Evolutionary conservation across 2,888 invertebrate genomes (phyloP).

Genomic region (Sipha maydis): DNA sequence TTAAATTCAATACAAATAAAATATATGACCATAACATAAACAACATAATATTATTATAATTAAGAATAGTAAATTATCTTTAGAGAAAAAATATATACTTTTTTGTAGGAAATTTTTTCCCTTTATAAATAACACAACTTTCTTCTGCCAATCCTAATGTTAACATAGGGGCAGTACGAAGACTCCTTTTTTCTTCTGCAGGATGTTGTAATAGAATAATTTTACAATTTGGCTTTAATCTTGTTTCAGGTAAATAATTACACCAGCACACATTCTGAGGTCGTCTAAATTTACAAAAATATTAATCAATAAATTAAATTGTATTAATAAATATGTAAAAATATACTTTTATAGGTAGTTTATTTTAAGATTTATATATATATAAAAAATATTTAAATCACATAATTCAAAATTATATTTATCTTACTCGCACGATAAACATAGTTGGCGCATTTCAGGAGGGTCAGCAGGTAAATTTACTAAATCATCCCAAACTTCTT

Average conservation of each 20-base stretch:
- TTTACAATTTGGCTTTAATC: slow-evolving; percentile 76
- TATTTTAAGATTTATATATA: neutral
- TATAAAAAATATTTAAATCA: neutral
- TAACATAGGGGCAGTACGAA: slow-evolving; percentile 91
- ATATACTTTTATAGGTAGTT: neutral
- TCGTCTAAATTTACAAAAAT: slow-evolving; percentile 72
- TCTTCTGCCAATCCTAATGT: slow-evolving; percentile 78
- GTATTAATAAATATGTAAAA: too few species aligned
- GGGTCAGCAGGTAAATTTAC: slow-evolving; percentile 81
- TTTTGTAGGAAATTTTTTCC: slow-evolving; percentile 83
- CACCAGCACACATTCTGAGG: slow-evolving; percentile 93
- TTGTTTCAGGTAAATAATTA: slow-evolving; percentile 78
- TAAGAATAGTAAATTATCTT: too few species aligned
- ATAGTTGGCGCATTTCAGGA: slow-evolving; percentile 77
- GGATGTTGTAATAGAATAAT: slow-evolving; percentile 91
- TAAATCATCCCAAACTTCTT: slow-evolving; percentile 75
- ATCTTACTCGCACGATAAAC: slow-evolving; percentile 78
- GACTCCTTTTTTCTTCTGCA: slow-evolving; percentile 88
- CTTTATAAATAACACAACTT: slow-evolving; percentile 82
- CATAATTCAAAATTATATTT: slow-evolving; percentile 33
- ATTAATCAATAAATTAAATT: too few species aligned
- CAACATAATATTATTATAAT: too few species aligned
- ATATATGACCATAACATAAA: too few species aligned
- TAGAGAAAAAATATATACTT: slow-evolving; percentile 68
- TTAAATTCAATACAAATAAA: too few species aligned